Conservation (phyloP, 2,797 vertebrate genomes). For the Allobates femoralis region DNA sequence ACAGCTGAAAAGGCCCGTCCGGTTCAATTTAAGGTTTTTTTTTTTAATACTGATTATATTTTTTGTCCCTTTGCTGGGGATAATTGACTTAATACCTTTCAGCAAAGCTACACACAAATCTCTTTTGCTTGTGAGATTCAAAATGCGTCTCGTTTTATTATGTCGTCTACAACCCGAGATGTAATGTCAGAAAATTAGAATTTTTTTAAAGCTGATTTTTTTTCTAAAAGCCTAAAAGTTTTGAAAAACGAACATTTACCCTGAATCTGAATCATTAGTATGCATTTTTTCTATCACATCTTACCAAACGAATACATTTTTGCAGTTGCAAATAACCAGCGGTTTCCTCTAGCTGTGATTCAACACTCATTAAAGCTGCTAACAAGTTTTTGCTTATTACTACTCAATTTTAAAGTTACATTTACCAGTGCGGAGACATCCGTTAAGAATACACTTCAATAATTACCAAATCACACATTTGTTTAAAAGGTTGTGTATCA, state of each 20-base stretch:
- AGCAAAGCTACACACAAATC: background rate
- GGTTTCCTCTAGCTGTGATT: conserved; percentile 65
- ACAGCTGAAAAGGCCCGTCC: too few species aligned
- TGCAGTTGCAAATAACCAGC: conserved; percentile 65
- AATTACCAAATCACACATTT: conserved; percentile 58
- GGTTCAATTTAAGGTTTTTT: background rate
- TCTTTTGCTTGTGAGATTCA: background rate
- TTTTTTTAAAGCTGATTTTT: background rate
- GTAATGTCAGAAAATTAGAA: background rate
- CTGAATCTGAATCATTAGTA: conserved; percentile 63
- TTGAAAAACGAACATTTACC: conserved; percentile 62
- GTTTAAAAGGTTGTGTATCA: background rate
- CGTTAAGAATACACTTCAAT: conserved; percentile 66
- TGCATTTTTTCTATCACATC: conserved; percentile 52
- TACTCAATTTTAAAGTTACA: conserved; percentile 66
- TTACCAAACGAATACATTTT: conserved; percentile 65
- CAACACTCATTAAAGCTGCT: conserved; percentile 68
- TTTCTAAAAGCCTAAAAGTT: conserved; percentile 4
- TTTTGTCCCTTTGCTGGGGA: too few species aligned
- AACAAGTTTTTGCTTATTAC: conserved; percentile 68
- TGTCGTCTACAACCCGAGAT: background rate
- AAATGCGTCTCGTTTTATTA: background rate
- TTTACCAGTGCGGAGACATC: conserved; percentile 65
- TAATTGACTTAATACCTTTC: background rate
- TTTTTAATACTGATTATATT: background rate